phyloP scores from a whole-genome alignment of 2,888 invertebrate species.

The Diloba caeruleocephala region DNA sequence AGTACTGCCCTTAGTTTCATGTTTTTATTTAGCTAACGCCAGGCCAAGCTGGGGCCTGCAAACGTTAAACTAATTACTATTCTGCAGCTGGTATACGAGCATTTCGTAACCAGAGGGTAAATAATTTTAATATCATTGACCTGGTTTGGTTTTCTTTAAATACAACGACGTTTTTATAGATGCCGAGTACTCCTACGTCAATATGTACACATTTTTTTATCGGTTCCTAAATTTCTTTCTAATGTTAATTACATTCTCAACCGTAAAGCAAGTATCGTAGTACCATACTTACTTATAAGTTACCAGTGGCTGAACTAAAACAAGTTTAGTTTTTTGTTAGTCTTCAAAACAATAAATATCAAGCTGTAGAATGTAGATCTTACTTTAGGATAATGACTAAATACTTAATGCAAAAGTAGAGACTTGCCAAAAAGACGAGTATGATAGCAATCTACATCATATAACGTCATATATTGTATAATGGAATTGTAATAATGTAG shows the following conservation, averaged over 20 bases:
- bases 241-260: constrained; percentile 4
- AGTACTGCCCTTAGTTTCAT: too few species aligned
- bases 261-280: constrained; percentile 1
- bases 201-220: too few species aligned
- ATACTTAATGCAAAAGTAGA: constrained; percentile 19
- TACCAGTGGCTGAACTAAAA: constrained; percentile 23
- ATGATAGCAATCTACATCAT: constrained; percentile 1
- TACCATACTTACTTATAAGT: not conserved
- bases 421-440: constrained; percentile 3
- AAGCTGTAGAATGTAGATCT: constrained; percentile 22
- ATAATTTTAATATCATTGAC: too few species aligned
- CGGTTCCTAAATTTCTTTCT: constrained; percentile 5
- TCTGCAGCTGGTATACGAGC: too few species aligned
- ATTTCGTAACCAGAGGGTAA: too few species aligned
- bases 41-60: too few species aligned
- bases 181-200: too few species aligned
- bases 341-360: constrained; percentile 13
- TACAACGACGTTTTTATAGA: too few species aligned
- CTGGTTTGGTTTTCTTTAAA: too few species aligned
- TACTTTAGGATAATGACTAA: constrained; percentile 20
- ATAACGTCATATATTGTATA: not conserved
- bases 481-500: not conserved
- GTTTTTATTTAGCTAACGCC: too few species aligned
- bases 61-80: too few species aligned
- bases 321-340: constrained; percentile 19